Base-by-base conservation (phyloP, 2,113 vertebrate species). In the Cyprinodon variegatus region DNA sequence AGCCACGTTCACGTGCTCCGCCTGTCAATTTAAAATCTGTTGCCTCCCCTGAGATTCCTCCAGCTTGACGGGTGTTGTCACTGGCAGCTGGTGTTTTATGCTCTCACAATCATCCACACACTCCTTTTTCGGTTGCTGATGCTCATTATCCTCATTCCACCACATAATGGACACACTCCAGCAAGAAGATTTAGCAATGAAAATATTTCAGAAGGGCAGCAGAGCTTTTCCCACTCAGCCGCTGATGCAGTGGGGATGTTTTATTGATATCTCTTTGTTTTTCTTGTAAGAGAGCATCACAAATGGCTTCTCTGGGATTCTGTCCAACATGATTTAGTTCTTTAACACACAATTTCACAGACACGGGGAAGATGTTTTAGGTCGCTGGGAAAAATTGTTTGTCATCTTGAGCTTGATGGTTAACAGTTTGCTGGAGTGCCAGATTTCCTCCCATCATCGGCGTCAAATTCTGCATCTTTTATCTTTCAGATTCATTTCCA, bases 221-320 rank as follows among this genome's bases (percentile, higher is more conserved):
- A 3, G 43, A 76, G 68, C 68, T 60, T 69, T 67, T 72, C 46
- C 69, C 53, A n/a, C 57, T 43, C 12, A 36, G 48, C 62, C 40
- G 53, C 68, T 60, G 65, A 53, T 67, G 70, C 59, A 63, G 74
- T 53, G 48, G 59, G 4, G 9, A 84, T 82, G 74, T 79, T 65
- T 89, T 83, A 90, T 86, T 85, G 78, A 89, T 84, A 83, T 83
- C 78, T 86, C 86, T 77, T 72, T 79, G 68, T 84, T 88, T 84
- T 83, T 76, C 77, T 75, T 40, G 2, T 14, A 22, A 78, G 74
- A 87, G 83, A 77, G 77, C 79, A 76, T 77, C 81, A 64, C 74
- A 87, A 91, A 91, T 88, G 87, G 90, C 76, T 87, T 86, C 83
- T 74, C 53, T 63, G 83, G 82, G 88, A 79, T 81, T 83, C 36